Percentiles rank a stretch among this genome's conserved stretches.
These are phyloP conservation scores for Tympanoctomys barrerae DNA, from an alignment of 2,797 vertebrate species.

Conservation along the genomic window DNA sequence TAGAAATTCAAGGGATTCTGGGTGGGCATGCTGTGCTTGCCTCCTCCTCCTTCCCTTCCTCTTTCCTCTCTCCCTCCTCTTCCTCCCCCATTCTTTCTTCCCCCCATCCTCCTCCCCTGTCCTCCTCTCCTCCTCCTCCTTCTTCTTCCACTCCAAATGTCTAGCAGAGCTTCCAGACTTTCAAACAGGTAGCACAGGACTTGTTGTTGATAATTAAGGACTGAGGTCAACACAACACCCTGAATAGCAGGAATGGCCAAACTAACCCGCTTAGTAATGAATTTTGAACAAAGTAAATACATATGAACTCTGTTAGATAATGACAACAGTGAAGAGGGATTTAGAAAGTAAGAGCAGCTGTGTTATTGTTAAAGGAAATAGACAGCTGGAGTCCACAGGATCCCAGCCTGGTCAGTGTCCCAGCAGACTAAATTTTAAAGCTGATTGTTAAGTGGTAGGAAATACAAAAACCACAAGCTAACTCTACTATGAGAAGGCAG, in stretches of 20 bases:
- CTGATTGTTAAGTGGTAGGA: constrained; percentile 66
- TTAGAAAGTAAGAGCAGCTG: constrained; percentile 77
- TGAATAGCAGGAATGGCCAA: constrained; percentile 55
- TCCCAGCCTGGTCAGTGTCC: constrained; percentile 63
- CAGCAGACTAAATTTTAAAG: constrained; percentile 73
- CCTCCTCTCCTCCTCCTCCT: too few relatives aligned
- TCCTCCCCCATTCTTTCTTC: too few relatives aligned
- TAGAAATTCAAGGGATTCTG: constrained; percentile 73
- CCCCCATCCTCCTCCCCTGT: too few relatives aligned
- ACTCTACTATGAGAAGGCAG: constrained; percentile 14
- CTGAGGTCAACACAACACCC: constrained; percentile 69
- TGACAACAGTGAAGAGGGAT: constrained; percentile 52
- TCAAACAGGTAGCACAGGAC: constrained; percentile 73
- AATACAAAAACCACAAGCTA: constrained; percentile 40
- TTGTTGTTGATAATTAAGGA: constrained; percentile 72
- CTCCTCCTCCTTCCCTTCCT: not conserved
- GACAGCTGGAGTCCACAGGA: constrained; percentile 77
- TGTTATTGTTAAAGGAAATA: constrained; percentile 78
- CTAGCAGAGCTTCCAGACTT: constrained; percentile 63
- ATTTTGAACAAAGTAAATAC: constrained; percentile 65
- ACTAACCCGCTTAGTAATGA: constrained; percentile 53
- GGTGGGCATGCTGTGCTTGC: constrained; percentile 47
- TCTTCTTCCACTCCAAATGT: constrained; percentile 56
- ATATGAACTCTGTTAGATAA: constrained; percentile 71
- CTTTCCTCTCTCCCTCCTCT: too few relatives aligned